Evolutionary conservation across 2,113 vertebrate species (phyloP).

Genomic region (Corydoras maculifer): DNA sequence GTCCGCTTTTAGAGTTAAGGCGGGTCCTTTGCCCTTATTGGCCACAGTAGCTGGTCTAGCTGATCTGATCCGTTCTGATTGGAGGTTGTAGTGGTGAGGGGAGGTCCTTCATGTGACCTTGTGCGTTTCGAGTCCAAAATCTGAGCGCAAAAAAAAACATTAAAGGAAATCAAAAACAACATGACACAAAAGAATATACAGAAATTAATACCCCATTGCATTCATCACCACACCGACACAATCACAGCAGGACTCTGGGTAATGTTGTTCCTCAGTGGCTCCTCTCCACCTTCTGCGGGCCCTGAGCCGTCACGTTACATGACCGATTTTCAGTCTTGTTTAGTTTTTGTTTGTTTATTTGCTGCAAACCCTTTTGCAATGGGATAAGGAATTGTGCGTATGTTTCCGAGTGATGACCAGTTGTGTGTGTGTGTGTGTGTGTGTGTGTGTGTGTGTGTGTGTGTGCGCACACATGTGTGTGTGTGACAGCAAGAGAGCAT

Average conservation of each 20-base stretch:
- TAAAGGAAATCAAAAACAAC: constrained; percentile 18
- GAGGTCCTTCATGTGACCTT: constrained; percentile 44
- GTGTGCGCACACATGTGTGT: constrained; percentile 30
- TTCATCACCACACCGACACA: constrained; percentile 29
- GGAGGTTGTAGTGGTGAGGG: constrained; percentile 63
- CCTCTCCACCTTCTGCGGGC: constrained; percentile 16
- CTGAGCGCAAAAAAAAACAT: constrained; percentile 1
- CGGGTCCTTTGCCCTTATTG: constrained; percentile 68
- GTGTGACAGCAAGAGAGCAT: neutral
- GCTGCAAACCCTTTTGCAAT: constrained; percentile 29
- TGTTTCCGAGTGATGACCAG: constrained; percentile 25
- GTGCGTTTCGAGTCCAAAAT: constrained; percentile 29
- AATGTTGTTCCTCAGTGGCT: constrained; percentile 34
- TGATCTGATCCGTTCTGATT: constrained; percentile 65
- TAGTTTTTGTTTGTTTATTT: constrained; percentile 31
- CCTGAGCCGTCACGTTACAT: constrained; percentile 23
- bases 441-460: constrained; percentile 22
- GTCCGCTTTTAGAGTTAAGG: constrained; percentile 59
- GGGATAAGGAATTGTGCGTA: constrained; percentile 34
- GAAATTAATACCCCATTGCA: constrained; percentile 25
- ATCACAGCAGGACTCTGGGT: constrained; percentile 35
- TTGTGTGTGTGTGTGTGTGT: constrained; percentile 46
- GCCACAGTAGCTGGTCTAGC: constrained; percentile 62
- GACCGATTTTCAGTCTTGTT: constrained; percentile 34
- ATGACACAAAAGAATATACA: neutral